A percentile compares a stretch with the other conserved stretches of the same genome.
Evolutionary conservation across 1,140 invertebrate species (phyloP).

Genomic region (Antheraea pernyi): DNA sequence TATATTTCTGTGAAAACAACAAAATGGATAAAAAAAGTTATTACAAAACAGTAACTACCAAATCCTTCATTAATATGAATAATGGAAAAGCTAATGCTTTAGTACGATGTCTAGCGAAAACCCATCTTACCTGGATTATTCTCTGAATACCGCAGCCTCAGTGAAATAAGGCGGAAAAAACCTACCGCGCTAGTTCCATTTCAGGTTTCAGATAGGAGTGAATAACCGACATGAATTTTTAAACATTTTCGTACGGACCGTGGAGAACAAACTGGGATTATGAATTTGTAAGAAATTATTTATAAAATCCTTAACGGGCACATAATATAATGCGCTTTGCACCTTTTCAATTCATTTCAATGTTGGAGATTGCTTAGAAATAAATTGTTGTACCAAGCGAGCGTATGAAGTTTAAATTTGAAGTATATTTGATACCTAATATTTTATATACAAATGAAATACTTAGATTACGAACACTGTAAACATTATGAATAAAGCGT

Average conservation of each 20-base stretch:
- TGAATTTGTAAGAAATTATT: constrained; percentile 36
- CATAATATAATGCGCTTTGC: background rate
- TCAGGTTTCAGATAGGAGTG: constrained; percentile 13
- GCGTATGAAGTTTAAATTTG: too few relatives aligned
- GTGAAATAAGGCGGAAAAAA: constrained; percentile 19
- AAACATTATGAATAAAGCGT: too few relatives aligned
- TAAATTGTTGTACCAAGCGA: too few relatives aligned
- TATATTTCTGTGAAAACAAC: background rate
- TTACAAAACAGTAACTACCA: background rate
- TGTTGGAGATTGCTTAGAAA: too few relatives aligned
- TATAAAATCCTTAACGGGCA: background rate
- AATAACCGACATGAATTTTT: constrained; percentile 42
- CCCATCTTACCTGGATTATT: constrained; percentile 12
- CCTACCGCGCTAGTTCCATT: constrained; percentile 19
- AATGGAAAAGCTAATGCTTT: background rate
- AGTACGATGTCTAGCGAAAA: constrained; percentile 10
- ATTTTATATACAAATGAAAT: too few relatives aligned
- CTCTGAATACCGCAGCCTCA: constrained; percentile 1
- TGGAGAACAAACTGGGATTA: constrained; percentile 36
- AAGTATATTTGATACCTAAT: too few relatives aligned
- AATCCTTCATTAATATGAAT: background rate
- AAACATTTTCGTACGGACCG: constrained; percentile 34
- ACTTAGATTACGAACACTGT: too few relatives aligned
- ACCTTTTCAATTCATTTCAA: too few relatives aligned
- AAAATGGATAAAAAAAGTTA: background rate